These are phyloP conservation scores for Chelonus formosanus DNA, from an alignment of 2,888 invertebrate species.

Conservation along the genomic window DNA sequence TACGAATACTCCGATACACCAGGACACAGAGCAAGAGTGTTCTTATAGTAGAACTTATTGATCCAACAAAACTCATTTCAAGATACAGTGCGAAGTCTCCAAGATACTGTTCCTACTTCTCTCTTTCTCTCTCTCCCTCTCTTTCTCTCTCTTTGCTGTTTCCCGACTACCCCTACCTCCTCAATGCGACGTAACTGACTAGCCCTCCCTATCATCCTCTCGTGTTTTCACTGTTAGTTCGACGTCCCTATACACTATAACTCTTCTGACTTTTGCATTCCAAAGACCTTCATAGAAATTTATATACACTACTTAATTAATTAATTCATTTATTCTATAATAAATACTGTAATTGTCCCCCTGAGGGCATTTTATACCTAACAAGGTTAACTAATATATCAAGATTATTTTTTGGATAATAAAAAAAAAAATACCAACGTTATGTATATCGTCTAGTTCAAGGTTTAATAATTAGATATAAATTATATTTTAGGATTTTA, in stretches of 20 bases:
- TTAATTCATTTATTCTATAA: too few species aligned
- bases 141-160: slow-evolving; percentile 33
- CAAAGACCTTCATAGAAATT: too few species aligned
- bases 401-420: too few species aligned
- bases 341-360: too few species aligned
- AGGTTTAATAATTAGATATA: too few species aligned
- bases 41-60: slow-evolving; percentile 67
- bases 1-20: slow-evolving; percentile 43
- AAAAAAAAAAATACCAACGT: too few species aligned
- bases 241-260: slow-evolving; percentile 45
- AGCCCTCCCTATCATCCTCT: slow-evolving; percentile 44
- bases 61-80: slow-evolving; percentile 67
- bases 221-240: slow-evolving; percentile 43
- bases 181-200: slow-evolving; percentile 43
- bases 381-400: too few species aligned
- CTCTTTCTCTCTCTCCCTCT: slow-evolving; percentile 48
- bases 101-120: slow-evolving; percentile 62
- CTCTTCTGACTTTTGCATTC: slow-evolving; percentile 44
- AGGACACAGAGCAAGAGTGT: slow-evolving; percentile 57
- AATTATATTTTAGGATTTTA: too few species aligned
- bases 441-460: too few species aligned
- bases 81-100: slow-evolving; percentile 67
- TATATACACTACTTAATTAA: too few species aligned
- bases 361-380: too few species aligned
- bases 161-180: slow-evolving; percentile 21